These are phyloP conservation scores for Chionis minor DNA, from an alignment of 2,113 vertebrate species.

Conservation along the genomic window DNA sequence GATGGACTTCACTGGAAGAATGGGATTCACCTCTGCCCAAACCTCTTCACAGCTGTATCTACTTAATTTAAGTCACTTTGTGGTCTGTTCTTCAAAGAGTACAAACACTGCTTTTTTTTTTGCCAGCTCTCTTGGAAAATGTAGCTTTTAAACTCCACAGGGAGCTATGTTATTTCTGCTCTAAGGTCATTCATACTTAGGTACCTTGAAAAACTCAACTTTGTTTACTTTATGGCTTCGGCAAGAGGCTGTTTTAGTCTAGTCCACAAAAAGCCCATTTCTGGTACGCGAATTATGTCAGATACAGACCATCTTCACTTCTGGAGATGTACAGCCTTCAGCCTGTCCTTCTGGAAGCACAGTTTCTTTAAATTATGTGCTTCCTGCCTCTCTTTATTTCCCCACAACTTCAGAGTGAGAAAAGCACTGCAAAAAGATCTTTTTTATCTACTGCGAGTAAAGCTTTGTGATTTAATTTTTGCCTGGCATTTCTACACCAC, in stretches of 20 bases:
- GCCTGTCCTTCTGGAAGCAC: neutral
- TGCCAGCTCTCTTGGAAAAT: neutral
- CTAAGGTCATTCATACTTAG: neutral
- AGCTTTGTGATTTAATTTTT: neutral
- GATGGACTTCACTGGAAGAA: neutral
- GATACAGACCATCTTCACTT: neutral
- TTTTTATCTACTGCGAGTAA: neutral
- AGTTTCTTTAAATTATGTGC: neutral
- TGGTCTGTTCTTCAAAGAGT: slow-evolving; percentile 39
- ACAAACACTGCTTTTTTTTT: neutral
- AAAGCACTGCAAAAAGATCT: neutral
- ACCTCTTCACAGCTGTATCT: slow-evolving; percentile 38
- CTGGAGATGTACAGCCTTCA: neutral
- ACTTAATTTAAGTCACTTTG: slow-evolving; percentile 45
- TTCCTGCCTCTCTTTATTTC: neutral
- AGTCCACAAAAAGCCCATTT: neutral
- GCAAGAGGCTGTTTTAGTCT: neutral
- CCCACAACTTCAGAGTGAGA: neutral
- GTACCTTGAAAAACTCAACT: slow-evolving; percentile 26
- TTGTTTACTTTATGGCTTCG: slow-evolving; percentile 13
- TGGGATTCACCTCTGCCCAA: slow-evolving; percentile 40
- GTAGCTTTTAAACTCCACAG: slow-evolving; percentile 24
- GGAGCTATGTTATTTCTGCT: neutral
- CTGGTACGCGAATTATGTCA: neutral
- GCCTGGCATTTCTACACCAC: neutral